These are phyloP conservation scores for Atlantisia rogersi DNA, from an alignment of 2,113 vertebrate species.

Conservation along the genomic window DNA sequence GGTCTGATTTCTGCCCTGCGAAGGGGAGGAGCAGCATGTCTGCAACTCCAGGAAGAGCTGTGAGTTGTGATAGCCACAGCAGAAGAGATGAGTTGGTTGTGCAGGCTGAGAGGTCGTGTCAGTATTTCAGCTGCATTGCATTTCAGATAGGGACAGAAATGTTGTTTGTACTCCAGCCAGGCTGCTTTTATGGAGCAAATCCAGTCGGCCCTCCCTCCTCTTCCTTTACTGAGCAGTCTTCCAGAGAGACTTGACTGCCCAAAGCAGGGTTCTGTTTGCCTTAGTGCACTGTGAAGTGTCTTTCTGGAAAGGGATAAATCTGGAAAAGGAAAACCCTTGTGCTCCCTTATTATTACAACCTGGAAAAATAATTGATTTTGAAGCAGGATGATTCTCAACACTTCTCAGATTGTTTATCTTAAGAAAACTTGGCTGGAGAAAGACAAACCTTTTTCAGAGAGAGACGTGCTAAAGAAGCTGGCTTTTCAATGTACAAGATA, in stretches of 20 bases:
- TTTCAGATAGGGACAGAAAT: neutral
- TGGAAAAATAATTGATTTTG: slow-evolving; percentile 1
- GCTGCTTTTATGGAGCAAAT: neutral
- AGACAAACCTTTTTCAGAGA: neutral
- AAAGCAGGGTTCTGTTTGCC: neutral
- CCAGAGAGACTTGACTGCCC: neutral
- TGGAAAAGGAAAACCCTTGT: neutral
- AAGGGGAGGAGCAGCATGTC: neutral
- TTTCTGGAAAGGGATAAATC: neutral
- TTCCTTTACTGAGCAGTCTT: neutral
- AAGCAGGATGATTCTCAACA: neutral
- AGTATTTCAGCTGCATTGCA: neutral
- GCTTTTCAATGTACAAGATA: neutral
- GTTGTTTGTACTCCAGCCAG: neutral
- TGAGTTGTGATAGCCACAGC: fast-evolving
- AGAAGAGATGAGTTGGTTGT: neutral
- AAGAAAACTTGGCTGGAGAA: neutral
- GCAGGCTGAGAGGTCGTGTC: neutral
- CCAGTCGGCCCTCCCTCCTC: neutral
- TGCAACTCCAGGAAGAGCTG: fast-evolving
- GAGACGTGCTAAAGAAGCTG: neutral
- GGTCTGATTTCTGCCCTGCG: neutral
- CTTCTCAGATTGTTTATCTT: neutral
- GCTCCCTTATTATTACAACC: neutral
- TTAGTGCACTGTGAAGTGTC: neutral